Evolutionary conservation across 2,113 vertebrate genomes (phyloP).

Genomic region (Mellivora capensis): DNA sequence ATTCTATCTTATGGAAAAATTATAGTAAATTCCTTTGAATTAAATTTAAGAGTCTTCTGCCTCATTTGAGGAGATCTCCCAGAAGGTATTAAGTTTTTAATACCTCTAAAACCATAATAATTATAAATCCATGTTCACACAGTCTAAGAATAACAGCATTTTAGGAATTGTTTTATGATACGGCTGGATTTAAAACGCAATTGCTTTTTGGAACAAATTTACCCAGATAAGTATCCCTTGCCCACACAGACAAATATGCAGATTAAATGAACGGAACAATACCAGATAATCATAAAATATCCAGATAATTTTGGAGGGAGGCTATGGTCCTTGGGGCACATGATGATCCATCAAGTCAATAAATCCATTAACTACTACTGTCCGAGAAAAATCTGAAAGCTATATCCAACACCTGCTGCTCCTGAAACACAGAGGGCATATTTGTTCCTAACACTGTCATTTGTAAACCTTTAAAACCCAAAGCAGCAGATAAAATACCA

Average conservation of each 20-base stretch:
- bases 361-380: conserved; percentile 61
- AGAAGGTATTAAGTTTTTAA: not conserved
- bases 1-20: not conserved
- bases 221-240: not conserved
- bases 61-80: not conserved
- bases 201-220: conserved; percentile 1
- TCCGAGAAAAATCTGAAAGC: conserved; percentile 62
- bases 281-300: conserved; percentile 65
- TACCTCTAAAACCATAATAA: not conserved
- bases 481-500: conserved; percentile 72
- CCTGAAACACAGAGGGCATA: conserved; percentile 73
- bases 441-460: conserved; percentile 66
- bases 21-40: not conserved
- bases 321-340: conserved; percentile 19
- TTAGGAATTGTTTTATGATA: not conserved
- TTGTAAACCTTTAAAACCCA: conserved; percentile 70
- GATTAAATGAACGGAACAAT: conserved; percentile 12
- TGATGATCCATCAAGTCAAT: conserved; percentile 65
- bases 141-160: not conserved
- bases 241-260: conserved; percentile 45
- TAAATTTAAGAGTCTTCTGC: not conserved
- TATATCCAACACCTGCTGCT: conserved; percentile 76
- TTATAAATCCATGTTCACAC: not conserved
- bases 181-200: not conserved
- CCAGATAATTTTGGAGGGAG: conserved; percentile 53